Percentiles rank a stretch among this genome's conserved stretches.
Conservation (phyloP, 2,888 invertebrate genomes). For the Opisthograptis luteolata region DNA sequence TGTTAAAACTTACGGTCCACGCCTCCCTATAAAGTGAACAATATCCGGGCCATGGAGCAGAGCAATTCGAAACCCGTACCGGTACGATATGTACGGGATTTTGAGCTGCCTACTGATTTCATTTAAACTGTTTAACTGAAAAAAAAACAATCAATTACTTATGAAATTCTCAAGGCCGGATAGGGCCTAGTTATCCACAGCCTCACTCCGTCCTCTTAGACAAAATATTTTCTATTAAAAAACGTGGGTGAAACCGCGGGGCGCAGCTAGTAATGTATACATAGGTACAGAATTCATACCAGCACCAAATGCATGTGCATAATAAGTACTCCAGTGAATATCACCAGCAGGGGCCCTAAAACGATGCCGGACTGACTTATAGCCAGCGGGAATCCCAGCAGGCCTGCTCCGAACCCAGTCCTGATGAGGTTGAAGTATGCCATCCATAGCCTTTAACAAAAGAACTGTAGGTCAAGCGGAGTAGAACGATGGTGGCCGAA, state of each 20-base stretch:
- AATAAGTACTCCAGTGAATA: constrained; percentile 50
- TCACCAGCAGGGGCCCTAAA: constrained; percentile 52
- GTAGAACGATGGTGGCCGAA: too few species aligned
- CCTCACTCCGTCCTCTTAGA: too few species aligned
- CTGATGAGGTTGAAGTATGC: constrained; percentile 64
- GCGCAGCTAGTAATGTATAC: too few species aligned
- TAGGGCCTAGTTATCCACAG: too few species aligned
- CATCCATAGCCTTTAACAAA: constrained; percentile 56
- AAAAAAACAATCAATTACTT: constrained; percentile 29
- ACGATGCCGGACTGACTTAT: constrained; percentile 61
- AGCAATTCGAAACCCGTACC: constrained; percentile 66
- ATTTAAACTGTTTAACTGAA: constrained; percentile 57
- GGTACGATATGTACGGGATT: constrained; percentile 60
- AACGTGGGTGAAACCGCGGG: too few species aligned
- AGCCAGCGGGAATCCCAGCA: constrained; percentile 61
- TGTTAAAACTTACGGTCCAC: constrained; percentile 56
- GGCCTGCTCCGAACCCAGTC: constrained; percentile 56
- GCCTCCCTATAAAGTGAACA: constrained; percentile 43
- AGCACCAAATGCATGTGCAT: constrained; percentile 56
- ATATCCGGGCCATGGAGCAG: constrained; percentile 56
- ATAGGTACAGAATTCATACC: too few species aligned
- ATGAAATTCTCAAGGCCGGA: too few species aligned
- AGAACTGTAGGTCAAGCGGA: too few species aligned
- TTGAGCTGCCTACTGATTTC: constrained; percentile 57
- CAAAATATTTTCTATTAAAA: too few species aligned